A percentile compares a stretch with the other conserved stretches of the same genome.
These are phyloP conservation scores for Acanthosepion pharaonis DNA, from an alignment of 2,888 invertebrate genomes.

Conservation along the genomic window DNA sequence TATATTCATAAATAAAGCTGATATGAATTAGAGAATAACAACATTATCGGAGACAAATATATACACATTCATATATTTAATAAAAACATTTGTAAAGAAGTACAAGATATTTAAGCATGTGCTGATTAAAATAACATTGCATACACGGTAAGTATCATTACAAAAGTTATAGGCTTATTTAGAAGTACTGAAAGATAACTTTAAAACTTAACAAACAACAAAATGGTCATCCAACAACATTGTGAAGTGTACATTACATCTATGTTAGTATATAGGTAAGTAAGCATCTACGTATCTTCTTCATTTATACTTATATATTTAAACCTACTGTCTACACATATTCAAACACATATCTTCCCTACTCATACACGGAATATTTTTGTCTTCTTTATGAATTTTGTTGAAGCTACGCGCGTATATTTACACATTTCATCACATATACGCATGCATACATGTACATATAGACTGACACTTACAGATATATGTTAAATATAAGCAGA, in stretches of 20 bases:
- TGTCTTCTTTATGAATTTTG: not conserved
- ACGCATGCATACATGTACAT: not conserved
- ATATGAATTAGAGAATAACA: no score
- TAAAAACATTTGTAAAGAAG: not conserved
- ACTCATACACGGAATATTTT: not conserved
- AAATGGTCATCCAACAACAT: not conserved
- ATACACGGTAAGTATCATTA: not conserved
- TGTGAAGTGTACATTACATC: not conserved
- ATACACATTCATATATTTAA: not conserved
- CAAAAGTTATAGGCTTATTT: not conserved
- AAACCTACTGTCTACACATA: not conserved
- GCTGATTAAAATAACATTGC: not conserved
- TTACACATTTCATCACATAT: not conserved
- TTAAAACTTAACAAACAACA: not conserved
- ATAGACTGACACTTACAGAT: constrained; percentile 14
- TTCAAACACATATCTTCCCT: not conserved
- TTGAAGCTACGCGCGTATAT: not conserved
- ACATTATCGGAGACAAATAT: not conserved
- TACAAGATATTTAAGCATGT: not conserved
- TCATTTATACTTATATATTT: not conserved
- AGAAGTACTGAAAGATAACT: not conserved
- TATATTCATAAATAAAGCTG: not conserved
- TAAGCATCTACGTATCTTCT: not conserved
- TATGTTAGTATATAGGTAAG: not conserved
- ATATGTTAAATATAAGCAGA: not conserved